Conservation (phyloP, 2,888 invertebrate species). For the Halocaridina rubra region DNA sequence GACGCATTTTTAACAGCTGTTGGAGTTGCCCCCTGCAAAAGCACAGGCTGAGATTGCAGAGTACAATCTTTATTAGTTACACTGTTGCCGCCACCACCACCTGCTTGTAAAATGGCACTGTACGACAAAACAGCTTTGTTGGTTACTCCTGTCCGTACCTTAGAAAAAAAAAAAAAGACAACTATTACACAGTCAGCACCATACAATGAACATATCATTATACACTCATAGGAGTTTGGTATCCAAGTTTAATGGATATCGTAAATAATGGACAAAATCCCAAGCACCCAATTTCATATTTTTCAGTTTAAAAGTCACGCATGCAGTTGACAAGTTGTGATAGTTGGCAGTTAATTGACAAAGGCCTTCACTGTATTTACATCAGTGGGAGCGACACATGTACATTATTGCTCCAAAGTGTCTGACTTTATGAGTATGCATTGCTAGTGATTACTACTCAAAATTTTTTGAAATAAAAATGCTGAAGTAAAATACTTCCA, state of each 20-base stretch:
- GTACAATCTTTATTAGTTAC: neutral
- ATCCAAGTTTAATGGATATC: neutral
- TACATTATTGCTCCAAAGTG: too few species aligned
- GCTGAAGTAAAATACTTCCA: too few species aligned
- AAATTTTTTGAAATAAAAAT: too few species aligned
- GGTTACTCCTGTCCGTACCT: slow-evolving; percentile 41
- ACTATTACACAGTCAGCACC: neutral
- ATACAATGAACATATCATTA: neutral
- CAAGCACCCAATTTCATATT: neutral
- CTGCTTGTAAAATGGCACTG: slow-evolving; percentile 41
- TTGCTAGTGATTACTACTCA: too few species aligned
- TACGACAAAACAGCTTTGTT: slow-evolving; percentile 47
- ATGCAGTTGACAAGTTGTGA: too few species aligned
- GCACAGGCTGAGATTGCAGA: slow-evolving; percentile 17
- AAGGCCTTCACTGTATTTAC: too few species aligned
- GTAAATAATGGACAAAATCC: neutral
- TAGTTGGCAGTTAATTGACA: too few species aligned
- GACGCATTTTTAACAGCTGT: slow-evolving; percentile 15
- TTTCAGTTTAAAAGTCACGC: neutral
- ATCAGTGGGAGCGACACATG: too few species aligned
- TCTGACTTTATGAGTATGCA: too few species aligned
- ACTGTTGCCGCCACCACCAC: neutral
- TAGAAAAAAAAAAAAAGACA: neutral
- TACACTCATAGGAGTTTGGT: neutral
- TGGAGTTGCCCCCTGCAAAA: slow-evolving; percentile 32